Conservation (phyloP, 2,113 vertebrate species). For the Calidris pugnax region DNA sequence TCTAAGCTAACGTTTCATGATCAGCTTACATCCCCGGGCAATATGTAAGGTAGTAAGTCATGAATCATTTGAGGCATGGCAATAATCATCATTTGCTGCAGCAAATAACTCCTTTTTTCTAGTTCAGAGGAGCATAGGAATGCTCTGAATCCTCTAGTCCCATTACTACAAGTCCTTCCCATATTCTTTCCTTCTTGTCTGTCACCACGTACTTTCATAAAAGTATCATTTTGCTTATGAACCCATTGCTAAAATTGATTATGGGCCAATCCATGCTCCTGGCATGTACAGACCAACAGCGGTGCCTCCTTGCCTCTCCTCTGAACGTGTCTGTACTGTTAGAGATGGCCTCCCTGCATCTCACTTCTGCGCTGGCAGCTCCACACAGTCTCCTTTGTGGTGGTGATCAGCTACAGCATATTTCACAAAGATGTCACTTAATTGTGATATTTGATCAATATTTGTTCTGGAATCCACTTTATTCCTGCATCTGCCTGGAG, state of each 20-base stretch:
- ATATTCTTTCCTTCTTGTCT: not conserved
- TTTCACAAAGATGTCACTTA: not conserved
- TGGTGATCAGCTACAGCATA: no score
- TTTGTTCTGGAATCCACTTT: not conserved
- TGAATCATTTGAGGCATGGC: not conserved
- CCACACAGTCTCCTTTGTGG: no score
- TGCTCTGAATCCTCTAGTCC: not conserved
- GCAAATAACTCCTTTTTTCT: not conserved
- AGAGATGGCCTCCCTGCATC: not conserved
- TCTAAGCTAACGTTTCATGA: not conserved
- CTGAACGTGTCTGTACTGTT: not conserved
- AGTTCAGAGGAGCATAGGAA: not conserved
- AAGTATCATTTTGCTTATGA: not conserved
- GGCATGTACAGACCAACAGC: not conserved
- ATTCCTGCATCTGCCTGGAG: not conserved
- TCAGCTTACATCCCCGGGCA: not conserved
- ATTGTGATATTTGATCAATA: not conserved
- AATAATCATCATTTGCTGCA: not conserved
- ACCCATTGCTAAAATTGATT: not conserved
- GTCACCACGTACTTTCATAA: not conserved
- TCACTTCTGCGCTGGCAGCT: not conserved
- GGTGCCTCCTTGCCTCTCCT: not conserved
- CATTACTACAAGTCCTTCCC: not conserved
- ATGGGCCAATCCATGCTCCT: accelerated
- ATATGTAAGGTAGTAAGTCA: not conserved